These are phyloP conservation scores for Lacerta bilineata DNA, from an alignment of 2,797 vertebrate species.

Conservation along the genomic window DNA sequence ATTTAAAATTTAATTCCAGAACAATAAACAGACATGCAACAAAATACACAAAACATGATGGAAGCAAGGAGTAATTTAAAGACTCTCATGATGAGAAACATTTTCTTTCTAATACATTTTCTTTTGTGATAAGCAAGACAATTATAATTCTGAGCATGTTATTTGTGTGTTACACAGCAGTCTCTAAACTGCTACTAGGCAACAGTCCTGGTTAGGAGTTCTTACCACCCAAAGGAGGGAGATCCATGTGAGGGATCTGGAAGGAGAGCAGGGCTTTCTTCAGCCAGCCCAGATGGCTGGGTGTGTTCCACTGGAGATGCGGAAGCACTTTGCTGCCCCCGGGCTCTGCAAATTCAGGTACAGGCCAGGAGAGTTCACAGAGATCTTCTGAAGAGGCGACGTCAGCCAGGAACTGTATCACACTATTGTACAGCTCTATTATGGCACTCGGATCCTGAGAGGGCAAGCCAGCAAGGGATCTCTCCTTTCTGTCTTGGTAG, in stretches of 20 bases:
- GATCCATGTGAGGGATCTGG: conserved; percentile 89
- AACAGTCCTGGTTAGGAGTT: not conserved
- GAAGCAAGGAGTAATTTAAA: not conserved
- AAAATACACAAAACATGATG: not conserved
- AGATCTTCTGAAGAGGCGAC: conserved; percentile 85
- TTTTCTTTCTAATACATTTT: not conserved
- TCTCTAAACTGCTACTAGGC: not conserved
- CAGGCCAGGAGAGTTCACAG: conserved; percentile 89
- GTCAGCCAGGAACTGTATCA: conserved; percentile 86
- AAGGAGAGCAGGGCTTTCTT: conserved; percentile 87
- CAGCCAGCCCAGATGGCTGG: conserved; percentile 89
- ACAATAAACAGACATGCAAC: not conserved
- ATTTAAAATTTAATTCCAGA: not conserved
- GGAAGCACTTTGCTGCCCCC: conserved; percentile 85
- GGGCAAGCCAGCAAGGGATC: conserved; percentile 77
- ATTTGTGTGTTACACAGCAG: not conserved
- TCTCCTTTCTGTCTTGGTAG: conserved; percentile 83
- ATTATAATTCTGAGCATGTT: not conserved
- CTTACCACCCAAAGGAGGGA: conserved; percentile 81
- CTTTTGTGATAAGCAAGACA: not conserved
- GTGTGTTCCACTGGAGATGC: conserved; percentile 88
- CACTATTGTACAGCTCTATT: conserved; percentile 88
- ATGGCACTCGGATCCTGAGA: conserved; percentile 86
- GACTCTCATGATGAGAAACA: not conserved
- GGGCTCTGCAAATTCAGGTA: conserved; percentile 86